A percentile compares a stretch with the other conserved stretches of the same genome.
Evolutionary conservation across 2,888 invertebrate genomes (phyloP).

Genomic region (Diarsia mendica): DNA sequence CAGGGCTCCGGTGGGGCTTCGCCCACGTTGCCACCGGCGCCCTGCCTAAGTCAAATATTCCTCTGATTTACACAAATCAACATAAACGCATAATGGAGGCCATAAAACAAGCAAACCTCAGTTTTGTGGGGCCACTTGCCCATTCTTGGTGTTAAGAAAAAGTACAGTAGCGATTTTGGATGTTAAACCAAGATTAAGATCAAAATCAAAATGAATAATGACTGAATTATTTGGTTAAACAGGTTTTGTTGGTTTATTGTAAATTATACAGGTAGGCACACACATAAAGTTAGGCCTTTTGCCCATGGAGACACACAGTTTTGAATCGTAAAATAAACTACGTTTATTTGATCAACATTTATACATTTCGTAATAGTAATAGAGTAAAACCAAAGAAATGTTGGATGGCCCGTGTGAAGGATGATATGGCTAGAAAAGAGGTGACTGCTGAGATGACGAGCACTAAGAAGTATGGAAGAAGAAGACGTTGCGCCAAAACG

Average conservation of each 20-base stretch:
- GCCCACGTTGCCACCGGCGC: constrained; percentile 71
- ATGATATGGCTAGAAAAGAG: too few species aligned
- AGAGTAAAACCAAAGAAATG: too few species aligned
- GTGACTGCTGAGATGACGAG: too few species aligned
- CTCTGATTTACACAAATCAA: constrained; percentile 63
- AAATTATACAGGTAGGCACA: not conserved
- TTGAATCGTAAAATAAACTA: not conserved
- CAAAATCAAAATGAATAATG: constrained; percentile 22
- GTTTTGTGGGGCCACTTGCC: constrained; percentile 35
- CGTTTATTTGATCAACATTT: not conserved
- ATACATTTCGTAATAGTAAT: not conserved
- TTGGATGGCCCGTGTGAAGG: too few species aligned
- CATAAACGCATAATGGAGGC: constrained; percentile 57
- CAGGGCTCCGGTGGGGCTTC: constrained; percentile 67
- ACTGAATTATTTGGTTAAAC: constrained; percentile 1
- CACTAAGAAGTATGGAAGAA: too few species aligned
- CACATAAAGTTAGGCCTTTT: not conserved
- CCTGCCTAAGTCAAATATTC: constrained; percentile 64
- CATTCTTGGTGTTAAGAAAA: constrained; percentile 47
- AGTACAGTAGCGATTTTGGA: constrained; percentile 24
- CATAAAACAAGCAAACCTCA: constrained; percentile 36
- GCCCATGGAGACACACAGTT: not conserved
- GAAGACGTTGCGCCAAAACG: too few species aligned
- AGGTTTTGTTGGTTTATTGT: constrained; percentile 6
- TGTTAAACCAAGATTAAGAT: constrained; percentile 32